Percentiles rank a stretch among this genome's conserved stretches.
phyloP scores from a whole-genome alignment of 2,888 invertebrate genomes.

The Trimorus sp. region DNA sequence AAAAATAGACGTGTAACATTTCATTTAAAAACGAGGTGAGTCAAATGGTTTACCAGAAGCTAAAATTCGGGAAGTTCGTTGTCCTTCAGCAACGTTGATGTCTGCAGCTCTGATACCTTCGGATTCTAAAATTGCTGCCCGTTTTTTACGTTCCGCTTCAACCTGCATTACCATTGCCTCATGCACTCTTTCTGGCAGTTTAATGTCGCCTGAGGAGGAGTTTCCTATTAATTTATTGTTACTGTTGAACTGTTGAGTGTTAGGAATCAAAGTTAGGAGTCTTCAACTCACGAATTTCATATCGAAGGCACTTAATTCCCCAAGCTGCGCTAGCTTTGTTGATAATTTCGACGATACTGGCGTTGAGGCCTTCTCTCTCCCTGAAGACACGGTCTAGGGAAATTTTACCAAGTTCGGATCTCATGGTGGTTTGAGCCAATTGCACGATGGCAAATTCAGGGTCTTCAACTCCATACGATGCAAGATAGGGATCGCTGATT shows the following conservation, averaged over 20 bases:
- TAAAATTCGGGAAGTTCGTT: slow-evolving; percentile 94
- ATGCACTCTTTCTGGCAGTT: slow-evolving; percentile 93
- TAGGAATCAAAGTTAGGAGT: neutral
- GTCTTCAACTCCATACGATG: slow-evolving; percentile 99
- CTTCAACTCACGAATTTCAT: slow-evolving; percentile 91
- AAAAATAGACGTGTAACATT: no score
- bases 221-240: neutral
- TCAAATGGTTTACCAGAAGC: slow-evolving; percentile 88
- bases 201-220: slow-evolving; percentile 88
- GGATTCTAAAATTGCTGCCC: slow-evolving; percentile 98
- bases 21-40: no score
- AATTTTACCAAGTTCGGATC: slow-evolving; percentile 99
- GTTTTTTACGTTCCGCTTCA: slow-evolving; percentile 97
- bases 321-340: slow-evolving; percentile 99
- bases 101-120: slow-evolving; percentile 96
- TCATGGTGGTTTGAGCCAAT: slow-evolving; percentile 99
- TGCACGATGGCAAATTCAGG: slow-evolving; percentile 99
- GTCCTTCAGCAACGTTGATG: slow-evolving; percentile 99
- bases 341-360: slow-evolving; percentile 96
- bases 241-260: no score
- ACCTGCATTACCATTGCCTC: slow-evolving; percentile 99
- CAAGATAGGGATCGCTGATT: slow-evolving; percentile 95
- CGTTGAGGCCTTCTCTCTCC: slow-evolving; percentile 97
- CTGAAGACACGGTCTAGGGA: slow-evolving; percentile 97
- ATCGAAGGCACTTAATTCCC: slow-evolving; percentile 98